Evolutionary conservation across 2,113 vertebrate species (phyloP), one percentile per base, ranked within the genome.

Genomic region (Coracopsis vasa): DNA sequence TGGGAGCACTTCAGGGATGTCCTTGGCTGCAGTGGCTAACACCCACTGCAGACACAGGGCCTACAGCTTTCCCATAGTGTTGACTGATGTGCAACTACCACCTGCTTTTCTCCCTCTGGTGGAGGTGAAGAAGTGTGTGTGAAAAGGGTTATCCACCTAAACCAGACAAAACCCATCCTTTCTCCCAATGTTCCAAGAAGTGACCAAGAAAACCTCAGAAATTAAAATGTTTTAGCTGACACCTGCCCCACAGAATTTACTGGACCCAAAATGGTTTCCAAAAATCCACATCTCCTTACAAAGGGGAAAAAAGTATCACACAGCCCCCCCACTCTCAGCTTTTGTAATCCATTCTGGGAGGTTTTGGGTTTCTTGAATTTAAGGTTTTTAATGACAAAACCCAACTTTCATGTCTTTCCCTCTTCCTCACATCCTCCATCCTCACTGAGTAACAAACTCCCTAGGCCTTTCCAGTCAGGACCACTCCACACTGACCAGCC

Each of bases 311-410:
- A 41, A n/a, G 5, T 29, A 58, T 11, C 13, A 24, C 15, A n/a
- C 6, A 14, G 19, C 6, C 10, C 3, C 21, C 1, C 2, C 2
- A 4, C 8, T 6, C 29, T 16, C 44, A 42, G 44, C 10, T 88
- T 91, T 77, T 86, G 39, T 25, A 92, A 84, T 83, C 10, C 54
- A 58, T n/a, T 81, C 37, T 67, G 80, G 60, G 24, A 86, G 56
- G 56, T 16, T 37, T 65, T 29, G 42, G 8, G 19, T 61, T 41
- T 60, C 67, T 44, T n/a, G 7, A 61, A 66, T 45, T 37, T 48
- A 73, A 66, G 28, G 8, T 28, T 90, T 88, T 80, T 62, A 86
- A 80, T 58, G n/a, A 50, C 14, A 37, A 78, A 80, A 78, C 0
- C 3, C 27, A 37, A 70, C 20, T 81, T 72, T 35, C 6, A 28